phyloP scores from a whole-genome alignment of 2,113 vertebrate species.

The Anseranas semipalmata region DNA sequence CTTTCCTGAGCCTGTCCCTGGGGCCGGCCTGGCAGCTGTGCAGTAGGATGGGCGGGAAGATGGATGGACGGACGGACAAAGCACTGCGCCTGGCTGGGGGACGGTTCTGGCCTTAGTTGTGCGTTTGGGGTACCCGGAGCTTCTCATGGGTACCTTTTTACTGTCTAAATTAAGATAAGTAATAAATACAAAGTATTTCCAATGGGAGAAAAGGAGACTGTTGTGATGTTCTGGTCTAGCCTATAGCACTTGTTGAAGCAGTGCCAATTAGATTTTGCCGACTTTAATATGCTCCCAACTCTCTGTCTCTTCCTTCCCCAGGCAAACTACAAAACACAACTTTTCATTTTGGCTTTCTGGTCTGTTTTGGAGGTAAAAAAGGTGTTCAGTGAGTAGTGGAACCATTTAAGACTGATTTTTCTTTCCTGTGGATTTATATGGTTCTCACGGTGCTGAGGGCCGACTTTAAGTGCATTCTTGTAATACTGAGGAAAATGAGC shows the following conservation, averaged over 20 bases:
- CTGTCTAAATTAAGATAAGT: neutral
- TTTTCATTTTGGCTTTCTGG: neutral
- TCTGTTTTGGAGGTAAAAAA: neutral
- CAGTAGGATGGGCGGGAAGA: fast-evolving
- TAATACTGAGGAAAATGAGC: neutral
- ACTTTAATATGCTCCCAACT: neutral
- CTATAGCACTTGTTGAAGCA: neutral
- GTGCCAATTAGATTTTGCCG: neutral
- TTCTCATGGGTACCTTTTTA: neutral
- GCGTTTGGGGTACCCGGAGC: neutral
- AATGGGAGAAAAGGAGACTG: neutral
- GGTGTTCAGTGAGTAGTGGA: neutral
- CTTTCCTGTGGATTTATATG: neutral
- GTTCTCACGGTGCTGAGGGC: neutral
- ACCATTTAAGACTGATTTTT: neutral
- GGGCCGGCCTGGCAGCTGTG: neutral
- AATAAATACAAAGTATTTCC: neutral
- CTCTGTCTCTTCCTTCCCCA: neutral
- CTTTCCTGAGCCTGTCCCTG: neutral
- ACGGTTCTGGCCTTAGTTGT: neutral
- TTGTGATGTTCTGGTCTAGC: neutral
- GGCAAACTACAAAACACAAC: neutral
- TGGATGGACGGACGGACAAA: neutral
- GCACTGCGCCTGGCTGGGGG: fast-evolving
- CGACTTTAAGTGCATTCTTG: neutral